Conservation (phyloP, 2,113 vertebrate species). For the Pomatostomus ruficeps region DNA sequence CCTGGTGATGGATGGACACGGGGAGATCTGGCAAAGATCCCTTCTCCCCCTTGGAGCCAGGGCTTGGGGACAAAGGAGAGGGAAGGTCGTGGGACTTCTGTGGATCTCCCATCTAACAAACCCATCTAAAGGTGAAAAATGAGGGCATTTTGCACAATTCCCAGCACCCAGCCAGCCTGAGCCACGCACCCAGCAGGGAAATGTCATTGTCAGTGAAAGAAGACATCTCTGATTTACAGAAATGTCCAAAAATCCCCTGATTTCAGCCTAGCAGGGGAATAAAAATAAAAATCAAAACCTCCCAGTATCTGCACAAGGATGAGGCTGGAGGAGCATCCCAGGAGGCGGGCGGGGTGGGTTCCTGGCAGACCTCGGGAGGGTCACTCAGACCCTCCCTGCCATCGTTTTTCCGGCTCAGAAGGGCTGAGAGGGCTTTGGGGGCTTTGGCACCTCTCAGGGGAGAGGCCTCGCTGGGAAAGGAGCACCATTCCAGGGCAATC, state of each 20-base stretch:
- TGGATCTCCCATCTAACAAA: not conserved
- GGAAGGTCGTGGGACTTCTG: not conserved
- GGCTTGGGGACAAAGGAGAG: not conserved
- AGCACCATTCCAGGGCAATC: not conserved
- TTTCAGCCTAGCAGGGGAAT: not conserved
- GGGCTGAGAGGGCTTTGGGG: not conserved
- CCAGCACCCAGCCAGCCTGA: accelerated
- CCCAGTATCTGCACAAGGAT: not conserved
- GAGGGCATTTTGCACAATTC: not conserved
- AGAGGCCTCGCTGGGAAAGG: not conserved
- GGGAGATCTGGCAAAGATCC: not conserved
- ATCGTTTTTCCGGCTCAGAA: not conserved
- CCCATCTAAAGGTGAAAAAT: not conserved
- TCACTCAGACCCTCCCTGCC: not conserved
- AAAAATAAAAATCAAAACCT: not conserved
- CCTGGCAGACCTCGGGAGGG: not conserved
- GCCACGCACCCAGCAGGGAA: not conserved
- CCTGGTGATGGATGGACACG: slow-evolving; percentile 11
- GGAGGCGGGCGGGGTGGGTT: accelerated
- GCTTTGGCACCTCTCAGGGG: not conserved
- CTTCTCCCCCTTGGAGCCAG: not conserved
- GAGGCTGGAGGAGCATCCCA: not conserved
- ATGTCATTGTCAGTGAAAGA: not conserved
- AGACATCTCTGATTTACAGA: not conserved
- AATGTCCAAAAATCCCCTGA: not conserved